phyloP scores from a whole-genome alignment of 2,113 vertebrate species.

The Conger conger region DNA sequence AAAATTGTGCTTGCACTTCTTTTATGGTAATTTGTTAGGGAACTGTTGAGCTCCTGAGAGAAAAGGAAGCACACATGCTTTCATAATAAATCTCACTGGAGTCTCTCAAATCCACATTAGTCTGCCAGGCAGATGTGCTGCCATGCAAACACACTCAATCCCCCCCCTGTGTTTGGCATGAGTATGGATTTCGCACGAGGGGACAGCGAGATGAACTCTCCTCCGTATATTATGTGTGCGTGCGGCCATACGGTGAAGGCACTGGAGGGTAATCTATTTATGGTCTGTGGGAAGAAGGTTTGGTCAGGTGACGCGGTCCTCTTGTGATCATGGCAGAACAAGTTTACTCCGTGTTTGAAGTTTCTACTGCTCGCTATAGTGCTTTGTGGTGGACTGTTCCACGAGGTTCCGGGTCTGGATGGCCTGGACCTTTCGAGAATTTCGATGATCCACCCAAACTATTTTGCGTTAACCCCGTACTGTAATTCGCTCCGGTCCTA shows the following conservation, averaged over 20 bases:
- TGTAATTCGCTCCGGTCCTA: too few relatives aligned
- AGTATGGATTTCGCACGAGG: neutral
- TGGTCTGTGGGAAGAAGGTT: neutral
- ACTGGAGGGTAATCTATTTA: neutral
- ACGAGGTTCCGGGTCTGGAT: too few relatives aligned
- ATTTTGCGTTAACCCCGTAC: too few relatives aligned
- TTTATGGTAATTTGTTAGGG: neutral
- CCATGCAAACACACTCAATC: neutral
- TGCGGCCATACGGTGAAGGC: neutral
- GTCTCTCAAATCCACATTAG: neutral
- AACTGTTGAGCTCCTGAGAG: neutral
- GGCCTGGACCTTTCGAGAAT: too few relatives aligned
- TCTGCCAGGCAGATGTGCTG: neutral
- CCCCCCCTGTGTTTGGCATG: neutral
- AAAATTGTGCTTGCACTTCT: neutral
- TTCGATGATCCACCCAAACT: too few relatives aligned
- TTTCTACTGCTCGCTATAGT: neutral
- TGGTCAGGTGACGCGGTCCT: neutral
- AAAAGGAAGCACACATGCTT: neutral
- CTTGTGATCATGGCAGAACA: neutral
- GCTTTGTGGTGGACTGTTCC: too few relatives aligned
- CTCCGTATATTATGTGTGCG: neutral
- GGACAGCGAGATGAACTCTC: neutral
- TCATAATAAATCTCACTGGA: neutral
- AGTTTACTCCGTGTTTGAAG: neutral